phyloP scores from a whole-genome alignment of 2,888 invertebrate species.

The Oxyteleia sp. region DNA sequence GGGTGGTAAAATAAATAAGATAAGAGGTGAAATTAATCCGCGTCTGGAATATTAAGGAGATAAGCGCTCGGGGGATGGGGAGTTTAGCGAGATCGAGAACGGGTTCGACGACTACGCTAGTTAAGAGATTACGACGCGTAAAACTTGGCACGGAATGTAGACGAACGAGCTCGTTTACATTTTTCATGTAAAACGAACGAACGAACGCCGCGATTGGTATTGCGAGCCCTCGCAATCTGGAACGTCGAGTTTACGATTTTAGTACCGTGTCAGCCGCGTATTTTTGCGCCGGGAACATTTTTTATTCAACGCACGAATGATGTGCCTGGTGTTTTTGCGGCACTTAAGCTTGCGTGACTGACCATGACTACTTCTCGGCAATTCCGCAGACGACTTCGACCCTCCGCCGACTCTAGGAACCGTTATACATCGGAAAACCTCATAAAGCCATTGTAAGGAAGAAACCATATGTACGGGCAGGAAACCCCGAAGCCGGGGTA shows the following conservation, averaged over 20 bases:
- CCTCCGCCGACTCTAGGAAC: slow-evolving; percentile 52
- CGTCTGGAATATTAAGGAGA: slow-evolving; percentile 75
- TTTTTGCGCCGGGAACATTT: slow-evolving; percentile 25
- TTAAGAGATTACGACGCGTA: slow-evolving; percentile 15
- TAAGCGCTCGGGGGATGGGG: slow-evolving; percentile 28
- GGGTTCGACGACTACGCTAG: neutral
- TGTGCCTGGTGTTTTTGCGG: slow-evolving; percentile 55
- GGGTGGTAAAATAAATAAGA: slow-evolving; percentile 78
- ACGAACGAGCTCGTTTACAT: neutral
- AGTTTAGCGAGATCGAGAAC: neutral
- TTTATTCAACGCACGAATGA: slow-evolving; percentile 62
- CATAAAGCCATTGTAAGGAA: slow-evolving; percentile 64
- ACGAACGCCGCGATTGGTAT: no score
- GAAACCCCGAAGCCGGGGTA: no score
- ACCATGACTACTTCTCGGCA: slow-evolving; percentile 56
- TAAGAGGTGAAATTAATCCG: slow-evolving; percentile 80
- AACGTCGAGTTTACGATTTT: neutral
- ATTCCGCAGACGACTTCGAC: slow-evolving; percentile 61
- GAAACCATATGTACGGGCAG: slow-evolving; percentile 67
- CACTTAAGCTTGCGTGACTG: slow-evolving; percentile 69
- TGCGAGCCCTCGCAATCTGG: neutral
- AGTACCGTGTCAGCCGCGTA: no score
- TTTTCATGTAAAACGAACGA: no score
- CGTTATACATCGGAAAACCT: slow-evolving; percentile 68
- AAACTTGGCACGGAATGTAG: neutral